Evolutionary conservation across 1,140 invertebrate genomes (phyloP).

Genomic region (Cherax quadricarinatus): DNA sequence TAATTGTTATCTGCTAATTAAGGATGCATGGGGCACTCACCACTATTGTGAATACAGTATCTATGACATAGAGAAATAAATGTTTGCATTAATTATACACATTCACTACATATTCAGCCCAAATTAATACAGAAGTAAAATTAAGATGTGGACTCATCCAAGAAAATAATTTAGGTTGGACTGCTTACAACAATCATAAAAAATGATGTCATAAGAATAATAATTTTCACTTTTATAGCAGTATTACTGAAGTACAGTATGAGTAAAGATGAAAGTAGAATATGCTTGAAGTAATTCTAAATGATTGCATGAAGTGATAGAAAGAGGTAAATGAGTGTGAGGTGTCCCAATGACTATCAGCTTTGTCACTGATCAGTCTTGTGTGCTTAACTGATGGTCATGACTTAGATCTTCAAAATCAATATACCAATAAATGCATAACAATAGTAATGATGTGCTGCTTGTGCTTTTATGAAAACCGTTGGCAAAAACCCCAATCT

Average conservation of each 20-base stretch:
- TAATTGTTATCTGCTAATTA: neutral
- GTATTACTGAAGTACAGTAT: neutral
- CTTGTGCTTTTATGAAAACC: neutral
- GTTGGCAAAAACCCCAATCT: too few relatives aligned
- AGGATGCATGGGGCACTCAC: neutral
- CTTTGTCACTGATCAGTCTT: neutral
- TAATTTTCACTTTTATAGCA: neutral
- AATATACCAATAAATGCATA: neutral
- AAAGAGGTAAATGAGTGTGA: neutral
- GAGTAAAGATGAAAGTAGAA: neutral
- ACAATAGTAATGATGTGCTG: neutral
- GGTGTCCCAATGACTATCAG: neutral
- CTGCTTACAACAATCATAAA: neutral
- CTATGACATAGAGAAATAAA: neutral
- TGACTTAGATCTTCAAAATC: neutral
- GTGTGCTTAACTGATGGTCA: neutral
- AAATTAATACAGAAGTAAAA: neutral
- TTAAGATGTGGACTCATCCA: neutral
- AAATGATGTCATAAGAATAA: neutral
- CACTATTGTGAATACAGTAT: neutral
- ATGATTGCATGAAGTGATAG: neutral
- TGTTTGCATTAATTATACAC: neutral
- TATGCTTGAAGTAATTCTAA: neutral
- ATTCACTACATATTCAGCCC: neutral
- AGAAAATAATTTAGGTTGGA: neutral